Evolutionary conservation across 1,140 invertebrate species (phyloP).

Genomic region (Telenomus remus): DNA sequence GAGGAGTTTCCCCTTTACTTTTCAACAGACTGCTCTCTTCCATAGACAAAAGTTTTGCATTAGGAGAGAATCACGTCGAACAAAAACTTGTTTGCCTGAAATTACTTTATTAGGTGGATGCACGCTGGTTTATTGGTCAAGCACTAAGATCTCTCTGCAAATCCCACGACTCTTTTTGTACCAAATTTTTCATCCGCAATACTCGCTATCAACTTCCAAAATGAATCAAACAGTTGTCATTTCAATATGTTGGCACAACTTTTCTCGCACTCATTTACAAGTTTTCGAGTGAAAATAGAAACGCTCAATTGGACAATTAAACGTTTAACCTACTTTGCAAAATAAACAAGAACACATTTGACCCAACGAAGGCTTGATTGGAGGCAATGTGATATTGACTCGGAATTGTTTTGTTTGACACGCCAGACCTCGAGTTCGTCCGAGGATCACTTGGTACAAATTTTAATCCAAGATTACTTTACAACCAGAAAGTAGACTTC

Average conservation of each 20-base stretch:
- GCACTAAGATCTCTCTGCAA: not conserved
- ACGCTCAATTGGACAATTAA: conserved; percentile 2
- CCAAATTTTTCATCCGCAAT: too few species aligned
- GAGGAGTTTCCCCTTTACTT: conserved; percentile 23
- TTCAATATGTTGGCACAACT: not conserved
- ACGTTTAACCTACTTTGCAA: conserved; percentile 26
- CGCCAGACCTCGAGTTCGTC: too few species aligned
- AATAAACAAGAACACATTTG: not conserved
- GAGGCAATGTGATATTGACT: too few species aligned
- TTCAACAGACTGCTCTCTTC: conserved; percentile 13
- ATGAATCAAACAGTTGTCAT: too few species aligned
- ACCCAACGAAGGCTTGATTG: too few species aligned
- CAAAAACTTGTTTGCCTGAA: conserved; percentile 25
- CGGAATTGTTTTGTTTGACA: too few species aligned
- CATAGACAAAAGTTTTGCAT: conserved; percentile 28
- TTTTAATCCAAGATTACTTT: too few species aligned
- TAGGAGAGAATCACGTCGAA: conserved; percentile 16
- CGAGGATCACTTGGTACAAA: too few species aligned
- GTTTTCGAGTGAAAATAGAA: not conserved
- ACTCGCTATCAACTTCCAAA: too few species aligned
- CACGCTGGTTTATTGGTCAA: conserved; percentile 11
- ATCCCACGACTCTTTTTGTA: too few species aligned
- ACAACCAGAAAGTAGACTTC: too few species aligned
- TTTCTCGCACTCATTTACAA: not conserved
- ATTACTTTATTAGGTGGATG: conserved; percentile 35